These are phyloP conservation scores for Labia minor DNA, from an alignment of 2,888 invertebrate species.

Conservation along the genomic window DNA sequence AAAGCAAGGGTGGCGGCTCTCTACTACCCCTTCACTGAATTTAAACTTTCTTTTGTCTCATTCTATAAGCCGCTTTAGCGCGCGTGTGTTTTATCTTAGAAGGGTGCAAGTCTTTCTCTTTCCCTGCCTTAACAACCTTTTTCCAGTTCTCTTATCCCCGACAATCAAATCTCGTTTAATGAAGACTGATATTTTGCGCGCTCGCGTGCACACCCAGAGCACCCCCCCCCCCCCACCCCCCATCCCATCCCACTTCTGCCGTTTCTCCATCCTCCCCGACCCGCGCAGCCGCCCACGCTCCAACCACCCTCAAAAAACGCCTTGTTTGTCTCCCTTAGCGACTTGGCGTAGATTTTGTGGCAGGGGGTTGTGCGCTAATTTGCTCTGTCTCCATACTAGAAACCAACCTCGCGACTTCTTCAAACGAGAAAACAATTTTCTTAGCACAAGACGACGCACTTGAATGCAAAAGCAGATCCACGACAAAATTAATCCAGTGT, in stretches of 20 bases:
- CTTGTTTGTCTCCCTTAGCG: constrained; percentile 3
- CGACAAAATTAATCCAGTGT: no score
- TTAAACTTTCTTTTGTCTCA: background rate
- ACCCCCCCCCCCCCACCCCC: background rate
- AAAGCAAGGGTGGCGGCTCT: background rate
- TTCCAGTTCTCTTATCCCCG: constrained; percentile 13
- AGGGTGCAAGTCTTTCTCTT: background rate
- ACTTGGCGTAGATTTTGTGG: background rate
- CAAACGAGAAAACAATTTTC: constrained; percentile 1
- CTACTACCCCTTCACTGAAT: background rate
- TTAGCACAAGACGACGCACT: background rate
- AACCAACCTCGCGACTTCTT: background rate
- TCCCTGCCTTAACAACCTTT: constrained; percentile 3
- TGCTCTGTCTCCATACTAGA: background rate
- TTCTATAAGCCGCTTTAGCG: background rate
- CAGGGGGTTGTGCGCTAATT: background rate
- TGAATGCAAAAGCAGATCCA: no score
- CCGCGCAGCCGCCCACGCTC: background rate
- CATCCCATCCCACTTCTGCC: background rate
- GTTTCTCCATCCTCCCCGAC: no score
- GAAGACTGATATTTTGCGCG: constrained; percentile 13
- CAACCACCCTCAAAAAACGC: background rate
- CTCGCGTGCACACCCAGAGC: background rate
- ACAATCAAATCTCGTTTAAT: constrained; percentile 13
- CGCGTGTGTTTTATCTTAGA: background rate